Base-by-base conservation (phyloP, 2,113 vertebrate species). In the Phyllostomus discolor region DNA sequence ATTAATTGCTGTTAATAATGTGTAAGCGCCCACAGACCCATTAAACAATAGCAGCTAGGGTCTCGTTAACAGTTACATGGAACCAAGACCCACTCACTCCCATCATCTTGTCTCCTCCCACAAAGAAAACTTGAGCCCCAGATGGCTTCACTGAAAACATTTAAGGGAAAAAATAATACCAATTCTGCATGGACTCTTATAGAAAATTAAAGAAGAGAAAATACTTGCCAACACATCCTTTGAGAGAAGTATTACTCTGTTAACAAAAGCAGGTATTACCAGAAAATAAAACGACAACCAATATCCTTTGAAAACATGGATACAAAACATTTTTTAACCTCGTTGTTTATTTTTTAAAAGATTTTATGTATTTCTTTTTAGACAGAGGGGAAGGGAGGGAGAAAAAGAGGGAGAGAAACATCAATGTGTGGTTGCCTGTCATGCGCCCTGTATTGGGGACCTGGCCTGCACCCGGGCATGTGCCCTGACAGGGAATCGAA, bases 111-210 rank as follows among this genome's bases (percentile, higher is more conserved):
- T 88, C 78, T 78, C 17, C n/a, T 95, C 38, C 33, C n/a, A 76
- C 48, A 92, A 92, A 92, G 59, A 87, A 75, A 82, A 92, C 38
- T 80, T 80, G n/a, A 83, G 84, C 20, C 50, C 59, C 10, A 59
- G 20, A 69, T 43, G 59, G n/a, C 20, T 88, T 92, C 78, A 76
- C 50, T 76, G 48, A 48, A 90, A 76, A 90, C 38, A 78, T 76
- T 94, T 90, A 84, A 76, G 79, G 86, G 67, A 46, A 90, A 94
- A 78, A 43, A 17, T 88, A 41, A 43, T 80, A 72, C 46, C 88
- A 80, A 17, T 83, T 78, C 46, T 94, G 33, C 14, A 80, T 79
- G 28, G n/a, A 50, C 66, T 73, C n/a, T 81, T 88, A 41, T 12
- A 88, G n/a, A 86, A 72, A 72, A 85, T 41, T 85, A 79, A 70